Evolutionary conservation across 1,140 invertebrate genomes (phyloP).

Genomic region (Ruditapes philippinarum): DNA sequence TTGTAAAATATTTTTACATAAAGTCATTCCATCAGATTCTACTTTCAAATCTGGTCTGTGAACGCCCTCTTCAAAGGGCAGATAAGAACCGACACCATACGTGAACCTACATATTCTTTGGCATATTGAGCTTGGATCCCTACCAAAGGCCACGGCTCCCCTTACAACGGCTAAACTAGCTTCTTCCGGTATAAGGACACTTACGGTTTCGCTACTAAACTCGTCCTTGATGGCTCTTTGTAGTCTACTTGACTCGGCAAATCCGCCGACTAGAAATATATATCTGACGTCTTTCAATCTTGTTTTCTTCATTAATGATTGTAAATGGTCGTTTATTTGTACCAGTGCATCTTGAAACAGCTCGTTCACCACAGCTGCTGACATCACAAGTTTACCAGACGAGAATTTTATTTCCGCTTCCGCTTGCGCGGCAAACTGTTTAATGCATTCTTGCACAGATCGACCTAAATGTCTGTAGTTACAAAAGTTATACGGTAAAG

Average conservation of each 20-base stretch:
- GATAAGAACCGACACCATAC: slow-evolving; percentile 89
- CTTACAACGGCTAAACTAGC: slow-evolving; percentile 83
- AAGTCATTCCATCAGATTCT: slow-evolving; percentile 87
- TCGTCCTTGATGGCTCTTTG: slow-evolving; percentile 87
- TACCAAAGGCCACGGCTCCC: slow-evolving; percentile 89
- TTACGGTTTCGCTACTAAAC: slow-evolving; percentile 86
- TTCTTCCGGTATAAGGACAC: slow-evolving; percentile 88
- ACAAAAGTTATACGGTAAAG: slow-evolving; percentile 83
- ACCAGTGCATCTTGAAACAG: slow-evolving; percentile 80
- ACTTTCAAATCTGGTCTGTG: slow-evolving; percentile 88
- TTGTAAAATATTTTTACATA: slow-evolving; percentile 89
- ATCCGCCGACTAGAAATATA: slow-evolving; percentile 90
- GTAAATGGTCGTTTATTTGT: slow-evolving; percentile 83
- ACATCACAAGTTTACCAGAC: slow-evolving; percentile 82
- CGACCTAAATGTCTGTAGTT: slow-evolving; percentile 81
- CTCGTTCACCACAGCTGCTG: slow-evolving; percentile 76
- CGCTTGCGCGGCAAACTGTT: slow-evolving; percentile 72
- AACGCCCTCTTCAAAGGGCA: slow-evolving; percentile 88
- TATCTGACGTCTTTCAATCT: slow-evolving; percentile 86
- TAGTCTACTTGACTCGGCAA: slow-evolving; percentile 88
- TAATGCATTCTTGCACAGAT: slow-evolving; percentile 81
- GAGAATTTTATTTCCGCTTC: slow-evolving; percentile 81
- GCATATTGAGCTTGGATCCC: slow-evolving; percentile 88
- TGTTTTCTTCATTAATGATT: slow-evolving; percentile 76
- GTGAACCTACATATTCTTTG: slow-evolving; percentile 88